Evolutionary conservation across 2,888 invertebrate genomes (phyloP).

Genomic region (Oscheius sp.): DNA sequence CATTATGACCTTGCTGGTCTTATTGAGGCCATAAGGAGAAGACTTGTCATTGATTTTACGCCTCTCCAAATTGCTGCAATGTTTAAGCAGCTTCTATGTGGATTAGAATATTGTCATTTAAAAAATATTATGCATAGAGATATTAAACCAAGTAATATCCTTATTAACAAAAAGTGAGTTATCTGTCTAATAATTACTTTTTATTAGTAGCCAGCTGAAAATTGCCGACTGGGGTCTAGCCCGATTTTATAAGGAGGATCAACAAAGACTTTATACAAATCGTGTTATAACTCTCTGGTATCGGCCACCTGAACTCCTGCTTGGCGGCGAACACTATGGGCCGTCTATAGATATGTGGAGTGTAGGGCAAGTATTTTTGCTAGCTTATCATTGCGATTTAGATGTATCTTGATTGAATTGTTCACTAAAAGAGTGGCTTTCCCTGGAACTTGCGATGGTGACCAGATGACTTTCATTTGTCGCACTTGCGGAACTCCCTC

Average conservation of each 20-base stretch:
- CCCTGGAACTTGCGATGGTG: constrained; percentile 90
- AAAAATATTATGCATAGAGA: constrained; percentile 97
- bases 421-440: constrained; percentile 94
- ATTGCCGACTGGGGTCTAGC: constrained; percentile 97
- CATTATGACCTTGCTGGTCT: constrained; percentile 99
- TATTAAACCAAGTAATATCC: constrained; percentile 98
- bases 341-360: constrained; percentile 99
- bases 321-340: constrained; percentile 96
- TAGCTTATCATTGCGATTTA: constrained; percentile 60
- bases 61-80: constrained; percentile 95
- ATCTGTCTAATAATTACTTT: not conserved
- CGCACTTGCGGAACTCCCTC: constrained; percentile 87
- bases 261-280: constrained; percentile 94
- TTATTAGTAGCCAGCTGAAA: constrained; percentile 92
- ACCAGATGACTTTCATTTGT: constrained; percentile 90
- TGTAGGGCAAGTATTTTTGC: constrained; percentile 78
- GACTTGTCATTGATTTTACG: constrained; percentile 86
- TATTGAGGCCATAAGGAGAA: constrained; percentile 82
- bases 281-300: constrained; percentile 98
- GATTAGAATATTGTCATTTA: constrained; percentile 94
- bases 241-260: constrained; percentile 91
- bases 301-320: constrained; percentile 91
- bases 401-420: constrained; percentile 94
- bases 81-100: constrained; percentile 88
- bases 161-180: constrained; percentile 88